Conservation (phyloP, 2,113 vertebrate species). For the Carlito syrichta region DNA sequence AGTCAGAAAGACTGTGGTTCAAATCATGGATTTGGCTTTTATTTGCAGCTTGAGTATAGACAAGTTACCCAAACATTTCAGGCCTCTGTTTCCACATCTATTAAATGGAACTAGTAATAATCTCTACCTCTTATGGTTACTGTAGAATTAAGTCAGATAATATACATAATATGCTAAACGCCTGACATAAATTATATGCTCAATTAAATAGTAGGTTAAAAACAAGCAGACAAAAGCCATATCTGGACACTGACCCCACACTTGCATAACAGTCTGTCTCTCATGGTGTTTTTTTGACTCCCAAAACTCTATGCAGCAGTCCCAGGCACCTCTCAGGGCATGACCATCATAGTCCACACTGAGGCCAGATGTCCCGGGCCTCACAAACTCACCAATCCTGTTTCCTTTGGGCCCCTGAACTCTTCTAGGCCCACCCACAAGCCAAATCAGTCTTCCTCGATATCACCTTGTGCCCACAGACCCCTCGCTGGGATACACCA, state of each 20-base stretch:
- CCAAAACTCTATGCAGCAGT: background rate
- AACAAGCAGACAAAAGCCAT: background rate
- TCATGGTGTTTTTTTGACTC: background rate
- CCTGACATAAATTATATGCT: background rate
- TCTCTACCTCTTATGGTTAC: background rate
- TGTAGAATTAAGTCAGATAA: slow-evolving; percentile 41
- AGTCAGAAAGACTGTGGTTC: background rate
- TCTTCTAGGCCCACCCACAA: background rate
- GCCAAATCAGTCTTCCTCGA: background rate
- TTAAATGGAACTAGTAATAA: background rate
- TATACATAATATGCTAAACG: background rate
- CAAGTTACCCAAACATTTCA: background rate
- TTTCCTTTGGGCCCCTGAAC: background rate
- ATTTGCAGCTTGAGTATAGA: background rate
- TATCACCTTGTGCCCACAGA: background rate
- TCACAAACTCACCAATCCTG: background rate
- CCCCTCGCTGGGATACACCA: background rate
- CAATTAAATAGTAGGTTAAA: background rate
- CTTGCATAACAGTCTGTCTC: background rate
- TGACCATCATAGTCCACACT: background rate
- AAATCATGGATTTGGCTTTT: background rate
- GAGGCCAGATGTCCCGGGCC: background rate
- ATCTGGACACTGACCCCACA: background rate
- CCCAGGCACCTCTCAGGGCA: background rate
- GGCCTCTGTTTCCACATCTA: background rate